Base-by-base conservation (phyloP, 2,113 vertebrate species). In the Sapajus apella region DNA sequence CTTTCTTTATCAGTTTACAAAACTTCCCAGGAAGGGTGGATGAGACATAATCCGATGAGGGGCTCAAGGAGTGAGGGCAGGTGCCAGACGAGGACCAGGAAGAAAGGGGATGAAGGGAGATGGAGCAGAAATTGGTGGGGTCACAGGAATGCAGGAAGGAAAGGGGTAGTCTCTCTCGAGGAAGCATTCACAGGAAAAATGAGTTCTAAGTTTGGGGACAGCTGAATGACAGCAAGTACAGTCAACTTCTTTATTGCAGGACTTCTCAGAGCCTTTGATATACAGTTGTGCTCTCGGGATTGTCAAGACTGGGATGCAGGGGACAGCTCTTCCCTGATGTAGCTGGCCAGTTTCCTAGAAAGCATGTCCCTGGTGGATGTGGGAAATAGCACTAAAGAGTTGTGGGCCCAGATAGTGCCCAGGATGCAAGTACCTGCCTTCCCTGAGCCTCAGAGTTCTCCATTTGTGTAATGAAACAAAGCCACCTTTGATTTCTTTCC, bases 191-290 rank as follows among this genome's bases (percentile, higher is more conserved):
- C 20, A 5, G 37, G 77, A 40, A 55, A 85, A 35, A 56, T 3
- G 72, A 27, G 25, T 61, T 82, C 37, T 37, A 9, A 32, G 18
- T 90, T 56, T 32, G 40, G 66, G 56, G 35, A 64, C 20, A 35
- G 64, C 68, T 7, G 80, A 72, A 20, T 8, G 56, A 50, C 23
- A 47, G n/a, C 18, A 73, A 37, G 88, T 20, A 18, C 12, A 32
- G 80, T 3, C 45, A 11, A 1, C 12, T 43, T 52, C 27, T 84
- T 73, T 5, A 20, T 18, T 86, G 37, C 7, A 75, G 91, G 79
- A 32, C 91, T 94, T 91, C 58, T 94, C 91, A 30, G 91, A 83
- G 37, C n/a, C 79, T 91, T 95, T 30, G 50, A 6, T 25, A 11
- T 2, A 27, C 12, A 27, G 47, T 5, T 40, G 18, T 75, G 68